Conservation (phyloP, 2,888 invertebrate genomes). For the Leptothorax acervorum region DNA sequence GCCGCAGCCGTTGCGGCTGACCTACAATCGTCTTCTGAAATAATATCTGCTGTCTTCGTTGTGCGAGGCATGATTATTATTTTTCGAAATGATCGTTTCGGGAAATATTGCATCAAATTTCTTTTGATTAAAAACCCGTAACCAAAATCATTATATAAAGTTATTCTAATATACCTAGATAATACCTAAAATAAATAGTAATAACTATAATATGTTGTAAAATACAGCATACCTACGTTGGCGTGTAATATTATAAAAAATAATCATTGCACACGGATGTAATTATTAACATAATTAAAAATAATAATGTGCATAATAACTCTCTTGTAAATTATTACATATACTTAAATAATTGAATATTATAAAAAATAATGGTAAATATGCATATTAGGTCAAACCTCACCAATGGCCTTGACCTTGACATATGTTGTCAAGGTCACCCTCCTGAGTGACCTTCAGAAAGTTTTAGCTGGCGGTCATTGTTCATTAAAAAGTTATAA, state of each 20-base stretch:
- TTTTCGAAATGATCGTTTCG: constrained; percentile 17
- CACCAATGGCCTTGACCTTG: too few species aligned
- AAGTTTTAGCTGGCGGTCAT: too few species aligned
- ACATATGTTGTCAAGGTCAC: too few species aligned
- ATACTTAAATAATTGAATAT: neutral
- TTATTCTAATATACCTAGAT: too few species aligned
- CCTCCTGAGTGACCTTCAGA: too few species aligned
- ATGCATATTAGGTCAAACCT: too few species aligned
- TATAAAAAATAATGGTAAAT: too few species aligned
- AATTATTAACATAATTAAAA: neutral
- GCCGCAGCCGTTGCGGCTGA: constrained; percentile 57
- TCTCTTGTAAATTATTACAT: neutral
- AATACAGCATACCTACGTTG: neutral
- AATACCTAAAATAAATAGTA: neutral
- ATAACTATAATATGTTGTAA: neutral
- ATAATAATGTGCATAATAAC: neutral
- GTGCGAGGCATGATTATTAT: constrained; percentile 3
- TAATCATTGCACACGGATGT: neutral
- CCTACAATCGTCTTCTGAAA: constrained; percentile 62
- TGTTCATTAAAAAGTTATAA: too few species aligned
- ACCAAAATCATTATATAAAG: neutral
- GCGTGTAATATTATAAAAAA: neutral
- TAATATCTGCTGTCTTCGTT: constrained; percentile 44
- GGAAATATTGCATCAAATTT: neutral
- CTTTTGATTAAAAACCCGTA: neutral